These are phyloP conservation scores for Danio aesculapii DNA, from an alignment of 2,797 vertebrate species.

Conservation along the genomic window DNA sequence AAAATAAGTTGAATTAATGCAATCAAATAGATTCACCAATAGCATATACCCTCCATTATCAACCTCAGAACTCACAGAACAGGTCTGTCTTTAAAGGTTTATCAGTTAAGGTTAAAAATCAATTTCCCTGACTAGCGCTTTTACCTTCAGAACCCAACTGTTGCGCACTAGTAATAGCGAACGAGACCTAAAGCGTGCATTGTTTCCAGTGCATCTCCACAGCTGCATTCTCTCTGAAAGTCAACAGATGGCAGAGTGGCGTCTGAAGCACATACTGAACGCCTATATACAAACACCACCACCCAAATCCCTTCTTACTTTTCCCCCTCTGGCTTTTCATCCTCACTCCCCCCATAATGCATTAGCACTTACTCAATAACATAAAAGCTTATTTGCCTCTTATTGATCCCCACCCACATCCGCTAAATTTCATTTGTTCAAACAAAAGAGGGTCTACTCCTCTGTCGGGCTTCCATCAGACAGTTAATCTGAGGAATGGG, in stretches of 20 bases:
- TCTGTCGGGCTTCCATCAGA: constrained; percentile 45
- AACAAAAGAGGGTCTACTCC: constrained; percentile 58
- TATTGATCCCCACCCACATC: constrained; percentile 56
- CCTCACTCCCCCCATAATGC: constrained; percentile 58
- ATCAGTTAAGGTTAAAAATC: too few species aligned
- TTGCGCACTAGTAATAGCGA: neutral
- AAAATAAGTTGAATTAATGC: too few species aligned
- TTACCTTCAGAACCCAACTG: too few species aligned
- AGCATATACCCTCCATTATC: too few species aligned
- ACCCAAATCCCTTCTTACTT: constrained; percentile 62
- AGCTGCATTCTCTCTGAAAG: constrained; percentile 40
- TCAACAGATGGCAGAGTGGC: constrained; percentile 80
- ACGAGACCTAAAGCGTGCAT: neutral
- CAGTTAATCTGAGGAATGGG: constrained; percentile 68
- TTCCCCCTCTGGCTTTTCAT: constrained; percentile 29
- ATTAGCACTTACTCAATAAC: constrained; percentile 62
- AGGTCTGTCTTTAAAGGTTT: too few species aligned
- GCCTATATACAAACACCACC: constrained; percentile 60
- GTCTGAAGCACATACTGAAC: constrained; percentile 53
- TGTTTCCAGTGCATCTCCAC: neutral
- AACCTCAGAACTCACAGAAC: too few species aligned
- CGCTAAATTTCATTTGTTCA: constrained; percentile 66
- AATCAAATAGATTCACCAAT: too few species aligned
- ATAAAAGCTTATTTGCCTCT: constrained; percentile 66
- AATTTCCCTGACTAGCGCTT: too few species aligned